Evolutionary conservation across 2,888 invertebrate genomes (phyloP), one percentile per base, ranked within the genome.

Genomic region (Andrena chrysosceles): DNA sequence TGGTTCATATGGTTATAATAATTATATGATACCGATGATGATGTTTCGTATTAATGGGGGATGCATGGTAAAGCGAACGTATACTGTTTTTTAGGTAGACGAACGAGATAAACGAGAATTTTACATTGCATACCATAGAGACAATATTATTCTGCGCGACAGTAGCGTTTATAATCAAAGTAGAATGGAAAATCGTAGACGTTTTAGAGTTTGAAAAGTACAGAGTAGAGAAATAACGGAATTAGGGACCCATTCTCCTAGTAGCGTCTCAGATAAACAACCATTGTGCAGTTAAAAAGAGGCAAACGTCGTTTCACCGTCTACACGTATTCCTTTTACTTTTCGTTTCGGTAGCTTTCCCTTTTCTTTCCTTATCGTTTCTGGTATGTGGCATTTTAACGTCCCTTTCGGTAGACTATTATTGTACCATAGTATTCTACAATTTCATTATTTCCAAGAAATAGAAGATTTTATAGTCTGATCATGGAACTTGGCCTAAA

Each of bases 161-260:
- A 66, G 80, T 89, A 91, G 89, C 87, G 81, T 90, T 91, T 90
- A 88, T 91, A 90, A 91, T 90, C 89, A 89, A 90, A 90, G 89
- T 90, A 90, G 90, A 86, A 81, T 33, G 77, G 56, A 82, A 69
- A 74, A 72, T 48, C 54, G 69, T 89, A 88, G 82, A 72, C 74
- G 77, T 77, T 56, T 71, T 88, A 88, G 81, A 86, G 20, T 82
- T 82, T 67, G 76, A 75, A 64, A 77, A 54, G 48, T 72, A 72
- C 75, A 77, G 52, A 70, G 31, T 87, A 81, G 80, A 33, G 75
- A 48, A 80, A 26, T 81, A 81, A 70, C 72, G 48, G 66, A 76
- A 59, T 78, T 87, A 86, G 81, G 77, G 77, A 81, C 85, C 86
- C 77, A 86, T 81, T 72, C 70, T 84, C 80, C 72, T 69, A 81